Evolutionary conservation across 2,888 invertebrate genomes (phyloP).

Genomic region (Bibio marci): DNA sequence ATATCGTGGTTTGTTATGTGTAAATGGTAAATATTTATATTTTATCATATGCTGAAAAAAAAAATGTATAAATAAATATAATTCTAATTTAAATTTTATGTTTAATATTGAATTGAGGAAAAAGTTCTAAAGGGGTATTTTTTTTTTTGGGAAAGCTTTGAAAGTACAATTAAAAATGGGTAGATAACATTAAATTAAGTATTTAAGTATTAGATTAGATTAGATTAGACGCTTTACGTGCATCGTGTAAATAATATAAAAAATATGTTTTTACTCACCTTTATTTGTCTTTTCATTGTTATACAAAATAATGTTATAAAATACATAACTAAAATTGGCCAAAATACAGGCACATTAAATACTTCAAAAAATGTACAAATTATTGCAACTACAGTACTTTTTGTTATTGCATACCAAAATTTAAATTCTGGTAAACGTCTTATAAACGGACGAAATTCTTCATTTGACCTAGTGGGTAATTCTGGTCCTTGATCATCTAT

Average conservation of each 20-base stretch:
- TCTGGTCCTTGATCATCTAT: conserved; percentile 52
- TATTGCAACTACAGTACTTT: conserved; percentile 79
- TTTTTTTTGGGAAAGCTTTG: not conserved
- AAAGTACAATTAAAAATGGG: not conserved
- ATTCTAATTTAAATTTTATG: not conserved
- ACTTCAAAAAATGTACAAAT: conserved; percentile 92
- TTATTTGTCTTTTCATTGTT: conserved; percentile 99
- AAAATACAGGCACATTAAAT: conserved; percentile 99
- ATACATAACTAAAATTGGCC: conserved; percentile 99
- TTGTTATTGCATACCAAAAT: conserved; percentile 95
- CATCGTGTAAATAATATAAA: too few relatives aligned
- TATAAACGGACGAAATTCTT: conserved; percentile 98
- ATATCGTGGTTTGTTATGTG: conserved; percentile 93
- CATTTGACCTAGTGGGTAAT: conserved; percentile 84
- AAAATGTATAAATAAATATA: not conserved
- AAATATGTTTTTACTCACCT: too few relatives aligned
- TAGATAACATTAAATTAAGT: too few relatives aligned
- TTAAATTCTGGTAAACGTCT: conserved; percentile 95
- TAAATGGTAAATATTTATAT: conserved; percentile 97
- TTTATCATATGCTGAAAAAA: conserved; percentile 90
- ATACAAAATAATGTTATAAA: conserved; percentile 96
- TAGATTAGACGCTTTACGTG: too few relatives aligned
- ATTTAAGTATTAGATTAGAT: too few relatives aligned
- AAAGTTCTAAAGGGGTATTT: not conserved
- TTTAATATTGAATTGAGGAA: conserved; percentile 1